phyloP scores from a whole-genome alignment of 1,140 invertebrate species.

The Condylostylus longicornis region DNA sequence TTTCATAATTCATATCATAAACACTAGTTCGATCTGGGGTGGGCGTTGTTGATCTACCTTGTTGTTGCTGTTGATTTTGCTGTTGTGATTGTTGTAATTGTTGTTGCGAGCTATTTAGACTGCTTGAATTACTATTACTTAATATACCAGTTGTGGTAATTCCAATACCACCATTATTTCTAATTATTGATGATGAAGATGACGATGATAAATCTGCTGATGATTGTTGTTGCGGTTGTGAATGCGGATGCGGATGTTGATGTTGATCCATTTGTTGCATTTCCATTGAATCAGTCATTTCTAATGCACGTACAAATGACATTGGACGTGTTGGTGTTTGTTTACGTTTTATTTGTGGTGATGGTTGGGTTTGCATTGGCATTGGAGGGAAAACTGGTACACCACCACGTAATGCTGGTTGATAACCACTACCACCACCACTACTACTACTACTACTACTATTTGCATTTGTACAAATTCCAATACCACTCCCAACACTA shows the following conservation, averaged over 20 bases:
- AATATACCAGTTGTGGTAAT: neutral
- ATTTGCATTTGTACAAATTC: too few species aligned
- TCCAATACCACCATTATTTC: neutral
- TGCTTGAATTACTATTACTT: conserved; percentile 21
- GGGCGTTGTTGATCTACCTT: conserved; percentile 37
- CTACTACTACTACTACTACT: conserved; percentile 2
- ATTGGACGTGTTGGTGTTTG: conserved; percentile 56
- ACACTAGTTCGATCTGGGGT: conserved; percentile 74
- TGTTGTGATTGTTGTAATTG: conserved; percentile 8
- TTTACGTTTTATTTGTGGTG: conserved; percentile 49
- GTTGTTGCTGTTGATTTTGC: conserved; percentile 8
- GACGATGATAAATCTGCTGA: too few species aligned
- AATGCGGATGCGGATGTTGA: conserved; percentile 20
- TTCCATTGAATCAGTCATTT: conserved; percentile 76
- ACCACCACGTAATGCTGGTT: conserved; percentile 45
- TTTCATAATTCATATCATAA: conserved; percentile 93
- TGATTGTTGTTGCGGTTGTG: conserved; percentile 10
- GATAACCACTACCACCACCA: conserved; percentile 32
- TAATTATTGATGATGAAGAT: too few species aligned
- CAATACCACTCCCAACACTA: conserved; percentile 4
- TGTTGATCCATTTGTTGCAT: conserved; percentile 36
- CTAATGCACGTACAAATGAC: conserved; percentile 80
- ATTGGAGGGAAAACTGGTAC: conserved; percentile 50
- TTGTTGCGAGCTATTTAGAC: conserved; percentile 12
- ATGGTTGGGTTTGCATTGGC: conserved; percentile 34